Evolutionary conservation across 2,113 vertebrate genomes (phyloP), one percentile per base, ranked within the genome.

Genomic region (Macquaria australasica): DNA sequence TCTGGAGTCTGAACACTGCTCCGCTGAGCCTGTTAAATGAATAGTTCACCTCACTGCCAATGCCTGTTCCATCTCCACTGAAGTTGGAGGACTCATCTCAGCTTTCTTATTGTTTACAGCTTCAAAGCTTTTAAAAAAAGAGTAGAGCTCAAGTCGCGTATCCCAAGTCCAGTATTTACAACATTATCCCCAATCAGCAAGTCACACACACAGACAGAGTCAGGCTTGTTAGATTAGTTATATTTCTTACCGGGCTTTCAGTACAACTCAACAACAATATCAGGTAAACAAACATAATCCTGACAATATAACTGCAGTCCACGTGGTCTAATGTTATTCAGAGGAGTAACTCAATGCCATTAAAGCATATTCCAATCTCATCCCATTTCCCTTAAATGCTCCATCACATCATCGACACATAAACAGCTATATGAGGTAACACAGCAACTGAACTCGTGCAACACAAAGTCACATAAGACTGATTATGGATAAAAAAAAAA

Each of bases 201-300:
- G 4, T 34, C 34, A 34, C 34, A 34, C 34, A 34, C 34, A 20
- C 0, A 71, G 2, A 64, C 1, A 58, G 45, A 6, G 43, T 66
- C 31, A 75, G 7, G 41, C 10, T 81, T 77, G n/a, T 89, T 86
- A 41, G 39, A 81, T 39, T 15, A 28, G 41, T 72, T 88, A 15
- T 85, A 87, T 91, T 89, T 88, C 53, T 16, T 34, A 77, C 68
- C 28, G 25, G 37, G 1, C 18, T 53, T 85, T 82, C 15, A 75
- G 64, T 69, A 75, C 55, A 80, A 63, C 64, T 39, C 8, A 82
- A 15, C 0, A 53, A 68, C n/a, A 25, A 59, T 11, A 50, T 59
- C 0, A 50, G 64, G 43, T 41, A 53, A 77, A 73, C 51, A 1
- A 41, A 64, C 14, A 68, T 39, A 0, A 20, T 82, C 56, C 0